A percentile compares a stretch with the other conserved stretches of the same genome.
phyloP scores from a whole-genome alignment of 2,888 invertebrate species.

The Pristionchus exspectatus region DNA sequence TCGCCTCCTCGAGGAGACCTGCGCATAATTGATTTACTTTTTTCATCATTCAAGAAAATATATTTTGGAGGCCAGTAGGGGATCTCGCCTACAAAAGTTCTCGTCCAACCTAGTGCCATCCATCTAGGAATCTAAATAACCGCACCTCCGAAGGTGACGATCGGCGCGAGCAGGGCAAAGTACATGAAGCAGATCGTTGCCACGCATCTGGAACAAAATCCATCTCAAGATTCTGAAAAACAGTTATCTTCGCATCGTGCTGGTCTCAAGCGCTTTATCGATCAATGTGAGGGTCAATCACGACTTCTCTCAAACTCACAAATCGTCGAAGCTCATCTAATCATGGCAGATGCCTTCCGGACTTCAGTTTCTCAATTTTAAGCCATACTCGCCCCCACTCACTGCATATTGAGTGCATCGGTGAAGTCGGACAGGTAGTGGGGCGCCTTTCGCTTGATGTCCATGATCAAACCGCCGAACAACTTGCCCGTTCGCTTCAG shows the following conservation, averaged over 20 bases:
- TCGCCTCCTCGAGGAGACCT: slow-evolving; percentile 91
- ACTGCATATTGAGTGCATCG: slow-evolving; percentile 90
- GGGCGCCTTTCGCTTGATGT: slow-evolving; percentile 91
- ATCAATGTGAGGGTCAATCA: too few relatives aligned
- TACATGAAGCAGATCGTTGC: slow-evolving; percentile 98
- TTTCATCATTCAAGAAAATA: too few relatives aligned
- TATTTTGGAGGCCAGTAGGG: too few relatives aligned
- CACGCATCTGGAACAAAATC: slow-evolving; percentile 82
- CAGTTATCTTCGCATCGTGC: too few relatives aligned
- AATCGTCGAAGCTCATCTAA: too few relatives aligned
- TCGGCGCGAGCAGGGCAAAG: slow-evolving; percentile 96
- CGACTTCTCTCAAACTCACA: too few relatives aligned
- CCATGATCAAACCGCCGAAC: slow-evolving; percentile 94
- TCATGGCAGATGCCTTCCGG: too few relatives aligned
- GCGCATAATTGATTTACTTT: too few relatives aligned
- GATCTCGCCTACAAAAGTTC: too few relatives aligned
- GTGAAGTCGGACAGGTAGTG: slow-evolving; percentile 94
- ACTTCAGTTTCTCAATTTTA: too few relatives aligned
- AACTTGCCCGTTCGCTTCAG: slow-evolving; percentile 80
- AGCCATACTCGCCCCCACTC: neutral
- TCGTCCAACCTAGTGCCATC: too few relatives aligned
- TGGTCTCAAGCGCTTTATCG: too few relatives aligned
- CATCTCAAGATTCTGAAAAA: neutral
- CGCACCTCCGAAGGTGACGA: slow-evolving; percentile 93
- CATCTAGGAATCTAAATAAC: neutral